Evolutionary conservation across 1,140 invertebrate species (phyloP), one percentile per base, ranked within the genome.

Genomic region (Coenobita brevimanus): DNA sequence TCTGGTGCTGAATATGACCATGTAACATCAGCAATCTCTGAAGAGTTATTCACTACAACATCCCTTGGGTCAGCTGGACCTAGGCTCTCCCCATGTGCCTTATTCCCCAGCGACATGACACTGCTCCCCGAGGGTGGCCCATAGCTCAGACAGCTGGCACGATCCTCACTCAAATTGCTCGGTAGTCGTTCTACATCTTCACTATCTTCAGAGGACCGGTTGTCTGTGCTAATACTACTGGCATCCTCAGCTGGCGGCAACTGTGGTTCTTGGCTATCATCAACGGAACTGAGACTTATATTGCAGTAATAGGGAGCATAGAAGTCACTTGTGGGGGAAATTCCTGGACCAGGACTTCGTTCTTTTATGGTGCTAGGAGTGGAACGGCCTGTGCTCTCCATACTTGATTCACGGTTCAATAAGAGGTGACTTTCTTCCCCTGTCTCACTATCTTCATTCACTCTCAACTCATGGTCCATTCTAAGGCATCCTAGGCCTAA

Each of bases 61-160:
- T 78, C 50, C 54, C 30, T 83, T 33, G 81, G 54, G 3, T 83
- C 81, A 54, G 8, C 46, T 54, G 33, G 13, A 8, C 8, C 81
- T 54, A 50, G 64, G 27, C 67, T 50, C 33, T 83, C 81, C n/a
- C 15, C 64, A 3, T 71, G 67, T 36, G 69, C 43, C n/a, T 27
- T 83, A 41, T 36, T 83, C 54, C 64, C 64, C 27, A 83, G 46
- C n/a, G 81, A 83, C 36, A 80, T 38, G 2, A 78, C 33, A 60
- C 88, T 89, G 46, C 88, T 89, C 2, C 88, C 88, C 3, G 88
- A 89, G 0, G 88, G 88, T n/a, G 88, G 88, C 6, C 88, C 88
- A 46, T 89, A 89, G 27, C 88, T 79, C 13, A 89, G n/a, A 17
- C 81, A 82, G 24, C 82, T 89, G 17, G 43, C 33, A 27, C 69